A percentile compares a stretch with the other conserved stretches of the same genome.
phyloP scores from a whole-genome alignment of 2,888 invertebrate species.

The Harpalus rufipes region DNA sequence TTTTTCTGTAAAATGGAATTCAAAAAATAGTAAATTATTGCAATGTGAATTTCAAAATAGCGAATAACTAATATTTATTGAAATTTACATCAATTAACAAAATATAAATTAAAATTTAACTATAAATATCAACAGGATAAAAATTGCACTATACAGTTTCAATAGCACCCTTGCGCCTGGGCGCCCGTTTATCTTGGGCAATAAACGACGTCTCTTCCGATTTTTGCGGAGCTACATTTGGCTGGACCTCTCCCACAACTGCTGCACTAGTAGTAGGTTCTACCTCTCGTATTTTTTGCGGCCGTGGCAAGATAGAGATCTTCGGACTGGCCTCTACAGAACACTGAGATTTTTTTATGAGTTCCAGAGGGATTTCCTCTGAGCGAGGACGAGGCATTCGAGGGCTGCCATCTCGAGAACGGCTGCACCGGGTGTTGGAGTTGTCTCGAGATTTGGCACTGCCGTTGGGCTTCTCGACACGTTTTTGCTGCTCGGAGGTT shows the following conservation, averaged over 20 bases:
- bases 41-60: background rate
- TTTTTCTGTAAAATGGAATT: too few species aligned
- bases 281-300: conserved; percentile 73
- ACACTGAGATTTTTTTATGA: conserved; percentile 83
- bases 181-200: conserved; percentile 78
- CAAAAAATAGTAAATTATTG: too few species aligned
- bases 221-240: conserved; percentile 71
- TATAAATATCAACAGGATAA: conserved; percentile 60
- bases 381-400: conserved; percentile 86
- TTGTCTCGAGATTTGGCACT: conserved; percentile 53
- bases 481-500: conserved; percentile 52
- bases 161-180: conserved; percentile 76
- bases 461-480: conserved; percentile 46
- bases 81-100: conserved; percentile 62
- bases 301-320: conserved; percentile 76
- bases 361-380: conserved; percentile 90
- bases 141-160: conserved; percentile 77
- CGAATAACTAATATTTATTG: conserved; percentile 43
- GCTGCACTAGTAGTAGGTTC: conserved; percentile 31
- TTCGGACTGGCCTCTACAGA: conserved; percentile 77
- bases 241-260: background rate
- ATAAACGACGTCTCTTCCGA: conserved; percentile 91
- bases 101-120: conserved; percentile 58
- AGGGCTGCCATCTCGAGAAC: conserved; percentile 87
- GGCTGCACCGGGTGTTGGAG: conserved; percentile 72